phyloP scores from a whole-genome alignment of 1,140 invertebrate species.

The Drusus annulatus region DNA sequence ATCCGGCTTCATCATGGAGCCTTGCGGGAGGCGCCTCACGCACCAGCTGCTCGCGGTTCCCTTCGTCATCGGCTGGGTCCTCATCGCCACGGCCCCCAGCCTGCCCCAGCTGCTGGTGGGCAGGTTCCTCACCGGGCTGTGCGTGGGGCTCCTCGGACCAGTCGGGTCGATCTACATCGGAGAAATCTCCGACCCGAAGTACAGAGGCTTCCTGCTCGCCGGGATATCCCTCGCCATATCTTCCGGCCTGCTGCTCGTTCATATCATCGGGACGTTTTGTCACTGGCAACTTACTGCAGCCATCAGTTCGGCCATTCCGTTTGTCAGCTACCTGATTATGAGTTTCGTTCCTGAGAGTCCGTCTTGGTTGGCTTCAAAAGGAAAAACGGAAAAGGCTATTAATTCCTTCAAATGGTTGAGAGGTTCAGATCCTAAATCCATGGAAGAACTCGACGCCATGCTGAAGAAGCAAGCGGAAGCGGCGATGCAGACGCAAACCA shows the following conservation, averaged over 20 bases:
- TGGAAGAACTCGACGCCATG: slow-evolving; percentile 68
- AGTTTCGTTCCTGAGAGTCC: slow-evolving; percentile 80
- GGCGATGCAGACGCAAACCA: slow-evolving; percentile 61
- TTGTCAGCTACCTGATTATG: slow-evolving; percentile 67
- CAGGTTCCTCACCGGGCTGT: slow-evolving; percentile 78
- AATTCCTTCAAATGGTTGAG: slow-evolving; percentile 71
- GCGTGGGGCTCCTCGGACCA: slow-evolving; percentile 70
- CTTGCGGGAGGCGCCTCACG: slow-evolving; percentile 76
- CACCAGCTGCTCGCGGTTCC: slow-evolving; percentile 75
- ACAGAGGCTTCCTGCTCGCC: slow-evolving; percentile 74
- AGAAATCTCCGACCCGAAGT: slow-evolving; percentile 73
- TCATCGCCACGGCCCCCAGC: slow-evolving; percentile 72
- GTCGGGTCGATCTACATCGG: slow-evolving; percentile 72
- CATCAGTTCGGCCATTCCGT: slow-evolving; percentile 70
- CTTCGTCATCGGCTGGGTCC: slow-evolving; percentile 78
- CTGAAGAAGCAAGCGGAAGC: slow-evolving; percentile 65
- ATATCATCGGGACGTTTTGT: slow-evolving; percentile 75
- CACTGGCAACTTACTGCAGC: slow-evolving; percentile 74
- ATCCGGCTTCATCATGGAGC: slow-evolving; percentile 76
- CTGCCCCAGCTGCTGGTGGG: slow-evolving; percentile 74
- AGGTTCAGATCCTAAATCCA: slow-evolving; percentile 68
- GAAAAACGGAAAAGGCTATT: slow-evolving; percentile 68
- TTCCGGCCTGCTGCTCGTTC: slow-evolving; percentile 71
- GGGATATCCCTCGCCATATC: slow-evolving; percentile 72
- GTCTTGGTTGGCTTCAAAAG: slow-evolving; percentile 76